Evolutionary conservation across 2,113 vertebrate genomes (phyloP).

Genomic region (Mobula hypostoma): DNA sequence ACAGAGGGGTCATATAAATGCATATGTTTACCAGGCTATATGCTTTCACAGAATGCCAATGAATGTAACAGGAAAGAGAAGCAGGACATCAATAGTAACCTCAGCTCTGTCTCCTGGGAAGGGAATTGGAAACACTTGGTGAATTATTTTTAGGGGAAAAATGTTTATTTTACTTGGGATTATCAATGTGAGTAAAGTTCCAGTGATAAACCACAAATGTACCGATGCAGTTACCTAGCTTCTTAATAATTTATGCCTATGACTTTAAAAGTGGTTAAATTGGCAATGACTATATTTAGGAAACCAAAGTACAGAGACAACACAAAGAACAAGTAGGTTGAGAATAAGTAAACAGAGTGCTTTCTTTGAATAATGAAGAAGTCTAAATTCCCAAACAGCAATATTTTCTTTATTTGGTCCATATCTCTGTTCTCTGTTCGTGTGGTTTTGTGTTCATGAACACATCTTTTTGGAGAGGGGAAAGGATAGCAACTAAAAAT

Average conservation of each 20-base stretch:
- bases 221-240: not conserved
- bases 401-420: not conserved
- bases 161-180: conserved; percentile 37
- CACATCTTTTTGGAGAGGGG: not conserved
- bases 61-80: conserved; percentile 64
- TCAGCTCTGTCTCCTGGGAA: not conserved
- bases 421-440: not conserved
- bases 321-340: not conserved
- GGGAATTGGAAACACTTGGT: conserved; percentile 1
- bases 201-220: not conserved
- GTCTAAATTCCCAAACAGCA: not conserved
- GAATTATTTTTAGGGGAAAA: conserved; percentile 12
- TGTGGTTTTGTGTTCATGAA: not conserved
- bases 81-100: not conserved
- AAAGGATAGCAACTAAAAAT: not conserved
- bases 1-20: conserved; percentile 87
- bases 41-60: conserved; percentile 66
- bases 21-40: conserved; percentile 67
- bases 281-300: not conserved
- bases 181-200: conserved; percentile 18
- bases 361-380: not conserved
- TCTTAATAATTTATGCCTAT: conserved; percentile 6
- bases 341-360: not conserved
- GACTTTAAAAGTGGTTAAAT: not conserved
- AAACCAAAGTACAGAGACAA: not conserved